phyloP scores from a whole-genome alignment of 2,797 vertebrate genomes.

The Falco columbarius region DNA sequence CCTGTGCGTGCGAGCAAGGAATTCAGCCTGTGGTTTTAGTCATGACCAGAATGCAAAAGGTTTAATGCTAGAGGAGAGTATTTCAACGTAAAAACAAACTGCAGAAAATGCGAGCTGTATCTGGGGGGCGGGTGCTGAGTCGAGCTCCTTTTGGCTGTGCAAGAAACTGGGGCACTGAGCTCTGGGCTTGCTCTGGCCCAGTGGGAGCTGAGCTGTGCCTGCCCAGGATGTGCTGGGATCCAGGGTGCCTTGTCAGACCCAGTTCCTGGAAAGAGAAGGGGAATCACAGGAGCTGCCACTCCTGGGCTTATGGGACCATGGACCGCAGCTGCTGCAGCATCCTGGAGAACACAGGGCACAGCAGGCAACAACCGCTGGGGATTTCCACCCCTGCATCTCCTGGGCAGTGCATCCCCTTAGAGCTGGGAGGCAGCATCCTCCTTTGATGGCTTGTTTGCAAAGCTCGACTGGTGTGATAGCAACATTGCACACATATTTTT shows the following conservation, averaged over 20 bases:
- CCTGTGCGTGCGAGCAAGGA: not conserved
- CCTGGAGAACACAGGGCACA: not conserved
- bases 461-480: fast-evolving
- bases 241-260: fast-evolving
- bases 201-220: not conserved
- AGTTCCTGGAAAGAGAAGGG: not conserved
- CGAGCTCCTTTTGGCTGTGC: not conserved
- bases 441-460: not conserved
- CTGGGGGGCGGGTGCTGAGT: not conserved
- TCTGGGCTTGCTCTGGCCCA: not conserved
- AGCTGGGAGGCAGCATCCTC: not conserved
- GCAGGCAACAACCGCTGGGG: fast-evolving
- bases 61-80: not conserved
- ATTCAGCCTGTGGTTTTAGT: not conserved
- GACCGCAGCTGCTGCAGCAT: fast-evolving
- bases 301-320: fast-evolving
- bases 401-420: not conserved
- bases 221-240: not conserved
- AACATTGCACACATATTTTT: not conserved
- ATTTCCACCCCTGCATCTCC: not conserved
- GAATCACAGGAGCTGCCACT: not conserved
- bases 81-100: slow-evolving; percentile 17
- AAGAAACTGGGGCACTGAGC: not conserved
- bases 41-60: not conserved
- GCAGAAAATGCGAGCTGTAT: not conserved